Conservation (phyloP, 2,888 invertebrate genomes). For the Nebria brevicollis region DNA sequence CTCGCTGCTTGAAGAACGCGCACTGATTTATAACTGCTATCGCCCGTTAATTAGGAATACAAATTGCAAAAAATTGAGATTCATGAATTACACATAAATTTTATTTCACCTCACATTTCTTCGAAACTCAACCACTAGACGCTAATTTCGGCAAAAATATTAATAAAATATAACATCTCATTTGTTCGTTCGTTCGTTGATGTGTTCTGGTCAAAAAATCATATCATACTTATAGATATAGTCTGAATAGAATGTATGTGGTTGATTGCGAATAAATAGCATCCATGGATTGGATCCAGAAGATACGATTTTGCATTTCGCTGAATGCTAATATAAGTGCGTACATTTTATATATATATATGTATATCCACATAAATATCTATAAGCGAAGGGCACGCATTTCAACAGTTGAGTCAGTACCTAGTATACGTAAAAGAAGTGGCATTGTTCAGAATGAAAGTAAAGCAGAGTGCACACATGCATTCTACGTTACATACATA, state of each 20-base stretch:
- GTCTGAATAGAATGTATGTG: neutral
- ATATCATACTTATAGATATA: neutral
- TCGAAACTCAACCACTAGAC: too few relatives aligned
- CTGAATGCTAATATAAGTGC: neutral
- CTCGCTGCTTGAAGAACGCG: neutral
- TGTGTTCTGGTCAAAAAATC: too few relatives aligned
- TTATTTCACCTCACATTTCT: neutral
- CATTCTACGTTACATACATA: neutral
- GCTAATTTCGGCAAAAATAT: too few relatives aligned
- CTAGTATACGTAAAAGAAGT: neutral
- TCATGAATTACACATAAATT: neutral
- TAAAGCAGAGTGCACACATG: neutral
- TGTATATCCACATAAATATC: neutral
- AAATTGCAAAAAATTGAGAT: constrained; percentile 22
- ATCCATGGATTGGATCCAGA: too few relatives aligned
- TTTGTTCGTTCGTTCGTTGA: too few relatives aligned
- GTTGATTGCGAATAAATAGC: neutral
- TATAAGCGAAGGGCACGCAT: neutral
- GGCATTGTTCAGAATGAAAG: neutral
- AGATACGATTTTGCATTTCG: neutral
- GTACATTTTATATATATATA: neutral
- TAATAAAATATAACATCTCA: too few relatives aligned
- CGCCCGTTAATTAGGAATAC: constrained; percentile 39
- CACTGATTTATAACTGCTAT: constrained; percentile 30
- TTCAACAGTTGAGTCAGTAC: neutral